phyloP scores from a whole-genome alignment of 2,113 vertebrate genomes.

The Tachuris rubrigastra region DNA sequence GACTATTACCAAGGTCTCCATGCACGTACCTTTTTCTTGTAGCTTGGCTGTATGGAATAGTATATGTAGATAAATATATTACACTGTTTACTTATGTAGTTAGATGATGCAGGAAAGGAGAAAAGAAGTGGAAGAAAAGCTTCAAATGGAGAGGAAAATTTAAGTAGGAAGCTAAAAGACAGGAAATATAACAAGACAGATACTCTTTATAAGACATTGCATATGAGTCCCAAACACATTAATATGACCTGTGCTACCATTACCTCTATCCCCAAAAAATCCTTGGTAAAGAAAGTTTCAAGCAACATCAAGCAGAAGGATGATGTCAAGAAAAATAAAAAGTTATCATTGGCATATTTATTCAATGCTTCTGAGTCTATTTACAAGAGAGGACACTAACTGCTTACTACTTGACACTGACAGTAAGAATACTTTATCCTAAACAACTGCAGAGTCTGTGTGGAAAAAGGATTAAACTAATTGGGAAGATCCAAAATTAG shows the following conservation, averaged over 20 bases:
- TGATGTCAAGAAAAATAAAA: not conserved
- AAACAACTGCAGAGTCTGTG: not conserved
- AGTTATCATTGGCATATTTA: not conserved
- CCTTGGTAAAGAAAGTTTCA: not conserved
- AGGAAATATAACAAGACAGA: not conserved
- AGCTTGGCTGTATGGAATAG: not conserved
- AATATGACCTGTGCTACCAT: not conserved
- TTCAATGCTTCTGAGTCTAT: not conserved
- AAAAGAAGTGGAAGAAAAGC: not conserved
- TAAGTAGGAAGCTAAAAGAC: not conserved
- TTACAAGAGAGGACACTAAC: not conserved
- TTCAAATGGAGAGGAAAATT: not conserved
- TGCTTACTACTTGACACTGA: constrained; percentile 3
- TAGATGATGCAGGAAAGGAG: not conserved
- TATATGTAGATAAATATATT: not conserved
- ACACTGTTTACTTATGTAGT: not conserved
- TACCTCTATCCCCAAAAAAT: not conserved
- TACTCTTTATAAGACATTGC: not conserved
- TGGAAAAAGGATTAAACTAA: constrained; percentile 48
- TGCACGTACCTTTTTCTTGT: not conserved
- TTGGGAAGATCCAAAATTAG: constrained; percentile 3
- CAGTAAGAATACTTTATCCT: constrained; percentile 31
- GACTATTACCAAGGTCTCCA: not conserved
- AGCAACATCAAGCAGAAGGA: not conserved
- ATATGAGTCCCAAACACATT: not conserved